phyloP scores from a whole-genome alignment of 1,140 invertebrate species.

The Tyrophagus putrescentiae region DNA sequence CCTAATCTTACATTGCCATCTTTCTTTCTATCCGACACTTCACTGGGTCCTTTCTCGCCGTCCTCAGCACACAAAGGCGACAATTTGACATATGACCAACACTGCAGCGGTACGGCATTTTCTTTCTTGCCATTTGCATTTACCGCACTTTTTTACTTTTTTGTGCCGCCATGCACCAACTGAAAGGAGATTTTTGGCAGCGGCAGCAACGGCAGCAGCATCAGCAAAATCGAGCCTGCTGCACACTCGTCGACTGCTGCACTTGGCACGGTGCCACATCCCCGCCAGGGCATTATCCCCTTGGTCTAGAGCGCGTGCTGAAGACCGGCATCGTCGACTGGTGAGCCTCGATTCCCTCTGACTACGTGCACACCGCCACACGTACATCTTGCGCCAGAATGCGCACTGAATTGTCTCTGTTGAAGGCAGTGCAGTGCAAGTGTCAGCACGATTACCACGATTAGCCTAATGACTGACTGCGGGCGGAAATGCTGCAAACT shows the following conservation, averaged over 20 bases:
- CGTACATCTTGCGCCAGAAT: background rate
- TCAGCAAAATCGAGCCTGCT: constrained; percentile 4
- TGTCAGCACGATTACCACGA: constrained; percentile 9
- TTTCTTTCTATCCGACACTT: constrained; percentile 7
- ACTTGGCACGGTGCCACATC: background rate
- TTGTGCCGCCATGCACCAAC: too few species aligned
- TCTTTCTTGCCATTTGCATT: constrained; percentile 9
- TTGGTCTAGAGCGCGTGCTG: too few species aligned
- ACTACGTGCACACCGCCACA: too few species aligned
- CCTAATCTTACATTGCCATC: constrained; percentile 8
- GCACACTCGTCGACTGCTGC: background rate
- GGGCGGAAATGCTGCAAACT: background rate
- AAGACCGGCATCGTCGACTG: too few species aligned
- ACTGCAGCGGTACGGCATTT: too few species aligned
- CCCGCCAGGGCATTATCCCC: background rate
- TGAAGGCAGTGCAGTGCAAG: too few species aligned
- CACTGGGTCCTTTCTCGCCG: constrained; percentile 4
- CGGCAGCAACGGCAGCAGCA: too few species aligned
- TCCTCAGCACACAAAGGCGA: constrained; percentile 9
- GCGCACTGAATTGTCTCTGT: too few species aligned
- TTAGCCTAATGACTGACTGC: background rate
- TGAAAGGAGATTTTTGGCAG: too few species aligned
- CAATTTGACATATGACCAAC: constrained; percentile 13
- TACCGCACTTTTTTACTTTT: background rate
- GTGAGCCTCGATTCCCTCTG: too few species aligned